phyloP scores from a whole-genome alignment of 2,888 invertebrate genomes.

The Lepidonotus clava region DNA sequence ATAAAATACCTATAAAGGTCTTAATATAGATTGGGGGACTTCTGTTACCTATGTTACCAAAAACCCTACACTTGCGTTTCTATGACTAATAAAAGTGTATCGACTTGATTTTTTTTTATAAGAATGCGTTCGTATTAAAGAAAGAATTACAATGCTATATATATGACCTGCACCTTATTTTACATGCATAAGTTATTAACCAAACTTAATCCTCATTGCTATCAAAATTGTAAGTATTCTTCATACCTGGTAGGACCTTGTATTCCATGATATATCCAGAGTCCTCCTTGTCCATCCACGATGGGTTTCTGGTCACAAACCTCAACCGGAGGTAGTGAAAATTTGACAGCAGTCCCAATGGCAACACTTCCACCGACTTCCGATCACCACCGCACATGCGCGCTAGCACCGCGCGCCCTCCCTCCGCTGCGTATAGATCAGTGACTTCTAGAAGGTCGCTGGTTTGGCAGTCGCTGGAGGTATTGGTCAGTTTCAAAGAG shows the following conservation, averaged over 20 bases:
- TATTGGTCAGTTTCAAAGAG: background rate
- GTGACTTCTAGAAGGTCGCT: background rate
- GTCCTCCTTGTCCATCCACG: background rate
- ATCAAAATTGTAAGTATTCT: no score
- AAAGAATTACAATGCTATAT: no score
- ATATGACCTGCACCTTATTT: no score
- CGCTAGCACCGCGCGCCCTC: background rate
- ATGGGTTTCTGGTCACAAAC: background rate
- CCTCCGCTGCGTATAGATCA: background rate
- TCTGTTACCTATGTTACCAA: no score
- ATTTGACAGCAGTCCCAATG: background rate
- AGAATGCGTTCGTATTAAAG: no score
- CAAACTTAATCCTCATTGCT: no score
- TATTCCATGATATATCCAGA: conserved; percentile 5
- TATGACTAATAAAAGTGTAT: no score
- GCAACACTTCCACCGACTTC: background rate
- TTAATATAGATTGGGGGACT: no score
- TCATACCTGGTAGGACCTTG: conserved; percentile 1
- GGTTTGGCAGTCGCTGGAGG: background rate
- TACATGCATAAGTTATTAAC: no score
- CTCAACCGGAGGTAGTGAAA: background rate
- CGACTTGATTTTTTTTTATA: no score
- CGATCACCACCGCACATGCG: background rate
- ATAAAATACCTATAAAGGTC: no score
- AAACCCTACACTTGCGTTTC: no score